phyloP scores from a whole-genome alignment of 30 jellyfish, hydroid and myxozoan species.

The Sanderia malayensis region DNA sequence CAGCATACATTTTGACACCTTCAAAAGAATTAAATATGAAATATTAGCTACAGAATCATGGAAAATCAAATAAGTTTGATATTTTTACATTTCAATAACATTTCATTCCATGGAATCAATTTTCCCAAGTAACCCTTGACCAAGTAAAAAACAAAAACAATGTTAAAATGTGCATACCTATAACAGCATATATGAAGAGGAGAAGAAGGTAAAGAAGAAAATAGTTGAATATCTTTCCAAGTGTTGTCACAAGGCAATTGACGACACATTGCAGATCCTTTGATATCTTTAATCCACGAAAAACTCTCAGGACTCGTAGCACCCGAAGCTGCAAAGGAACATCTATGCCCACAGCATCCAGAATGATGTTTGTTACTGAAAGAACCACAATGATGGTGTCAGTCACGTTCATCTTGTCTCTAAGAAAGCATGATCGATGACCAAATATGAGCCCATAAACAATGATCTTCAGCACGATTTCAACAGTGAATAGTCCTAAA shows the following conservation, averaged over 20 bases:
- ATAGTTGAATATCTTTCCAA: constrained; percentile 56
- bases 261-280: constrained; percentile 55
- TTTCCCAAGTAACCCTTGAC: too few relatives aligned
- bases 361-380: constrained; percentile 23
- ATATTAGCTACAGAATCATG: too few relatives aligned
- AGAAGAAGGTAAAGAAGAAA: constrained; percentile 57
- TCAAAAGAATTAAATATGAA: too few relatives aligned
- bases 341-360: constrained; percentile 26
- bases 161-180: constrained; percentile 54
- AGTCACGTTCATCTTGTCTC: constrained; percentile 67
- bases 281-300: constrained; percentile 68
- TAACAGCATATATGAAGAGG: constrained; percentile 69
- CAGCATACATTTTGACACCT: constrained; percentile 63
- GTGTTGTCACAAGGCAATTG: constrained; percentile 64
- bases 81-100: too few relatives aligned
- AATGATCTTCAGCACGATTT: constrained; percentile 62
- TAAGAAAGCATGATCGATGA: constrained; percentile 64
- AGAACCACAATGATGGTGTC: constrained; percentile 55
- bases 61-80: too few relatives aligned
- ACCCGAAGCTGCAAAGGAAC: constrained; percentile 52
- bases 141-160: too few relatives aligned
- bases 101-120: too few relatives aligned
- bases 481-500: constrained; percentile 71
- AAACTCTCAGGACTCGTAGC: constrained; percentile 73
- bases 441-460: constrained; percentile 78